Conservation (phyloP, 2,797 vertebrate species). For the Ctenosaura bakeri region DNA sequence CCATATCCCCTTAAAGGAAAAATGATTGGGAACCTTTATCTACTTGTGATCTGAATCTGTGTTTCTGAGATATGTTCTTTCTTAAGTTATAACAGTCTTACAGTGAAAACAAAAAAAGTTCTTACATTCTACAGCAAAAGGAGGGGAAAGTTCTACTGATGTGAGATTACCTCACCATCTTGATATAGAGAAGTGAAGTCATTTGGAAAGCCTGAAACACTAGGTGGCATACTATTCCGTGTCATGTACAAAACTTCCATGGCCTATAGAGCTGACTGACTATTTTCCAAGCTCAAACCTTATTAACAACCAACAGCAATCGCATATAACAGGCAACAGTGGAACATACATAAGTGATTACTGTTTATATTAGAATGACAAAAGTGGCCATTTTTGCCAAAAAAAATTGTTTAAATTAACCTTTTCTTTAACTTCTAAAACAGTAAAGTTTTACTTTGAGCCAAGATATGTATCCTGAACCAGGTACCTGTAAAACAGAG, state of each 20-base stretch:
- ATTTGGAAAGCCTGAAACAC: neutral
- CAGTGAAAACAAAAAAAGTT: neutral
- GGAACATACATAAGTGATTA: neutral
- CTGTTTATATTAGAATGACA: neutral
- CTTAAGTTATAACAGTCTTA: neutral
- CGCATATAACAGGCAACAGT: neutral
- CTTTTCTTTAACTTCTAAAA: neutral
- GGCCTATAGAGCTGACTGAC: neutral
- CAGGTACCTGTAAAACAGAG: neutral
- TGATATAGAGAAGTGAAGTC: neutral
- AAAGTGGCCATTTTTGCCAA: no score
- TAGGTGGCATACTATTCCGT: slow-evolving; percentile 15
- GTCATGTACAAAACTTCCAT: neutral
- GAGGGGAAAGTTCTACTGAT: no score
- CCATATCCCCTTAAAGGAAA: neutral
- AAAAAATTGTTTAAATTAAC: neutral
- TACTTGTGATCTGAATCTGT: neutral
- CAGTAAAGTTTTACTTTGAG: neutral
- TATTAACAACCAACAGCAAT: neutral
- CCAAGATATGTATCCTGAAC: neutral
- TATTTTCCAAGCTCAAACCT: neutral
- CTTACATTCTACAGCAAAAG: neutral
- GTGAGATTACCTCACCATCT: neutral
- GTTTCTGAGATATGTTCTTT: neutral
- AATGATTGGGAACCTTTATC: neutral